Evolutionary conservation across 2,888 invertebrate genomes (phyloP), one percentile per base, ranked within the genome.

Genomic region (Drosophila phalerata): DNA sequence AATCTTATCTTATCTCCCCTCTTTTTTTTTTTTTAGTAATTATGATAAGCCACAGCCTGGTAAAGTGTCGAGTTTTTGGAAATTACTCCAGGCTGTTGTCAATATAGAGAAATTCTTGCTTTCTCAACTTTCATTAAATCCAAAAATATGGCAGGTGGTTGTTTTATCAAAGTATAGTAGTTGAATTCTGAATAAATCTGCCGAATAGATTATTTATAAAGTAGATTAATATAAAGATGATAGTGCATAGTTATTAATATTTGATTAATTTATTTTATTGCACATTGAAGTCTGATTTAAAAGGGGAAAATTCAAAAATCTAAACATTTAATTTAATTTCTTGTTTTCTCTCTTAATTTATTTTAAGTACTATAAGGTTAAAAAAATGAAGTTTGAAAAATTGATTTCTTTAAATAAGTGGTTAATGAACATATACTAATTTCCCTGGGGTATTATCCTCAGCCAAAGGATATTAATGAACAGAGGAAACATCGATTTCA

Each of bases 1-100:
- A 58, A 65, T 74, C 79, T 73, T 49, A 76, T 78, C 63, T 61
- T 22, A 69, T 66, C 58, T 61, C 22, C 57, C 56, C 40, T 56
- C 28, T 45, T 6, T 40, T 32, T 48, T 32, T 48, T 5, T 40
- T 32, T 48, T 5, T 43, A 13, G 6, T 11, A n/a, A 32, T 47
- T 40, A n/a, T 11, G 79, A 75, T 79, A 79, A 58, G 40, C 15
- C 30, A 9, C 19, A 30, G 38, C 15, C 28, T 37, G 43, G 19
- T 57, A 40, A 34, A 17, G 9, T 43, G 34, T 30, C 28, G 9
- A 53, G 15, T 11, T 25, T 19, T 25, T 43, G 2, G 56, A 48
- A 57, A 52, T 62, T 37, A 38, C 47, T 42, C 30, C 49, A 19
- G 22, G n/a, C 37, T 65, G 40, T 52, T 75, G 15, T 32, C 37